A percentile compares a stretch with the other conserved stretches of the same genome.
Evolutionary conservation across 2,888 invertebrate species (phyloP).

Genomic region (Resseliella maxima): DNA sequence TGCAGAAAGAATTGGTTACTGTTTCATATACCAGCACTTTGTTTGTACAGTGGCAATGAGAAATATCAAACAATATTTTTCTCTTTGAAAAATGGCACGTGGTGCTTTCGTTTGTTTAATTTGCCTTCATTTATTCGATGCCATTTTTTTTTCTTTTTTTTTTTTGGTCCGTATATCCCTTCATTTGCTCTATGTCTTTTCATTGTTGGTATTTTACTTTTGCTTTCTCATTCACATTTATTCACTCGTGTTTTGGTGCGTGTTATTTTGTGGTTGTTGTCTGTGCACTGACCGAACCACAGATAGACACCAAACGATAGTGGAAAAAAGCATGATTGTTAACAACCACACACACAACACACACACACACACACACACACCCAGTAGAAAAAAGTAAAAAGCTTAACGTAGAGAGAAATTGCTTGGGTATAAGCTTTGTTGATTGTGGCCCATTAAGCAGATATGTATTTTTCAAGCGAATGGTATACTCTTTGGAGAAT

Average conservation of each 20-base stretch:
- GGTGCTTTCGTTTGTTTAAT: background rate
- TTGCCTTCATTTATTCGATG: constrained; percentile 12
- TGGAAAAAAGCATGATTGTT: background rate
- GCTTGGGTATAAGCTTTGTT: background rate
- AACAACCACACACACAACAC: background rate
- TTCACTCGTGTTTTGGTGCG: background rate
- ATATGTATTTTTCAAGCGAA: background rate
- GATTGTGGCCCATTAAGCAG: constrained; percentile 49
- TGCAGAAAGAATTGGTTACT: background rate
- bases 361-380: background rate
- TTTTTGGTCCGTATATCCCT: background rate
- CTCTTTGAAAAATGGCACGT: constrained; percentile 38
- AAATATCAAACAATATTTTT: constrained; percentile 4
- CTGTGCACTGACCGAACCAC: background rate
- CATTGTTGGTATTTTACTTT: background rate
- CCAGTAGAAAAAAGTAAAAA: background rate
- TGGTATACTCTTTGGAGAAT: background rate
- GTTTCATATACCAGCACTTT: background rate
- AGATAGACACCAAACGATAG: constrained; percentile 3
- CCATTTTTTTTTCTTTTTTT: too few species aligned
- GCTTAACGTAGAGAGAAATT: background rate
- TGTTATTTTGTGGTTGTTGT: background rate
- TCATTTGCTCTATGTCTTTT: background rate
- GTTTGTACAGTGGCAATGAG: background rate
- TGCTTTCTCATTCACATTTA: background rate